Conservation (phyloP, 2,797 vertebrate genomes). For the Serranus cabrilla region DNA sequence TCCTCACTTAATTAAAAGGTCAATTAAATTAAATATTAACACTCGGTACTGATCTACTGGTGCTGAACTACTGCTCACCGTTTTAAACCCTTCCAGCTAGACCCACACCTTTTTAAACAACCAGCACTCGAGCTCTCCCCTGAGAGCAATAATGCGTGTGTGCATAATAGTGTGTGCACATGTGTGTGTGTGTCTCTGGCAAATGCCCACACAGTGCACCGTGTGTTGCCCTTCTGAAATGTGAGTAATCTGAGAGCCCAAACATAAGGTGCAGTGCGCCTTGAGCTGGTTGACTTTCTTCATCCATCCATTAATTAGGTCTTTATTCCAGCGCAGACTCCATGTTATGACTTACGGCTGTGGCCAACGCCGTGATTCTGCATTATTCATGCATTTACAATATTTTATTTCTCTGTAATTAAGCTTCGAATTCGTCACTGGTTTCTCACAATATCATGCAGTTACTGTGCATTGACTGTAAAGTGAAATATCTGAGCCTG, state of each 20-base stretch:
- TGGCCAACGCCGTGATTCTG: conserved; percentile 26
- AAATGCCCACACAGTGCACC: conserved; percentile 32
- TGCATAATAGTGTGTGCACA: not conserved
- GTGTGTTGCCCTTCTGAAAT: conserved; percentile 41
- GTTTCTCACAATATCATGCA: conserved; percentile 46
- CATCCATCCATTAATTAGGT: conserved; percentile 64
- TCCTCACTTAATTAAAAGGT: conserved; percentile 14
- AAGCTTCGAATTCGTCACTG: conserved; percentile 44
- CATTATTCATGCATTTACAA: conserved; percentile 56
- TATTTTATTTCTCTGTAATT: conserved; percentile 56
- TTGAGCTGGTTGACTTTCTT: conserved; percentile 55
- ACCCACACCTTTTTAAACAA: conserved; percentile 34
- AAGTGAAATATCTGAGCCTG: conserved; percentile 50
- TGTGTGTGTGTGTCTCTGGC: conserved; percentile 5
- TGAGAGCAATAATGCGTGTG: conserved; percentile 31
- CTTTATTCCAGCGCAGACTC: conserved; percentile 33
- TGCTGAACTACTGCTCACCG: conserved; percentile 15
- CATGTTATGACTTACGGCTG: conserved; percentile 45
- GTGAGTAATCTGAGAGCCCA: conserved; percentile 52
- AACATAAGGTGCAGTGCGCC: conserved; percentile 54
- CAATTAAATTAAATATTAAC: conserved; percentile 12
- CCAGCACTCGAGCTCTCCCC: not conserved
- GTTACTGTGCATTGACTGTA: conserved; percentile 45
- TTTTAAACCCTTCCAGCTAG: conserved; percentile 41
- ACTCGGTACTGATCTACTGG: not conserved